phyloP scores from a whole-genome alignment of 2,888 invertebrate genomes.

The Bugulina stolonifera region DNA sequence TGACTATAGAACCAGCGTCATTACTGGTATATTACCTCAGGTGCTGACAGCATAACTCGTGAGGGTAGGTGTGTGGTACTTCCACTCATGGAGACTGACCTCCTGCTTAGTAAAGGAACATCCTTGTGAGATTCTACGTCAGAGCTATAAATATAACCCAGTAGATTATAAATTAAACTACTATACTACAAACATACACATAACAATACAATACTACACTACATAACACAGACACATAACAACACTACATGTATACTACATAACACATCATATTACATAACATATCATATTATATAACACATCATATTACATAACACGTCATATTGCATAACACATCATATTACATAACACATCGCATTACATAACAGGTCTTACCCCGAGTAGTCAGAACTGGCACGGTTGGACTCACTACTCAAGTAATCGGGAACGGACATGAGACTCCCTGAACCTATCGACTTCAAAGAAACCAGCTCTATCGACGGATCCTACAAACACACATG shows the following conservation, averaged over 20 bases:
- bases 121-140: background rate
- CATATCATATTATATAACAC: too few relatives aligned
- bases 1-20: too few relatives aligned
- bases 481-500: conserved; percentile 19
- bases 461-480: background rate
- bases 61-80: background rate
- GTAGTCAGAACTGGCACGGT: conserved; percentile 14
- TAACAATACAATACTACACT: too few relatives aligned
- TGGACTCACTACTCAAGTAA: background rate
- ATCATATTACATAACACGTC: too few relatives aligned
- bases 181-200: too few relatives aligned
- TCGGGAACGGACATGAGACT: background rate
- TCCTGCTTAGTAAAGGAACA: background rate
- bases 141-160: background rate
- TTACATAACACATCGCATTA: too few relatives aligned
- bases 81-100: background rate
- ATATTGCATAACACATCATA: too few relatives aligned
- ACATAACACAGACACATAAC: too few relatives aligned
- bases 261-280: too few relatives aligned
- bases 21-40: too few relatives aligned
- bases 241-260: too few relatives aligned
- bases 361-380: background rate
- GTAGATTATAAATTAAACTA: background rate
- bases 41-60: too few relatives aligned
- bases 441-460: background rate